Conservation (phyloP, 2,113 vertebrate species). For the Excalfactoria chinensis region DNA sequence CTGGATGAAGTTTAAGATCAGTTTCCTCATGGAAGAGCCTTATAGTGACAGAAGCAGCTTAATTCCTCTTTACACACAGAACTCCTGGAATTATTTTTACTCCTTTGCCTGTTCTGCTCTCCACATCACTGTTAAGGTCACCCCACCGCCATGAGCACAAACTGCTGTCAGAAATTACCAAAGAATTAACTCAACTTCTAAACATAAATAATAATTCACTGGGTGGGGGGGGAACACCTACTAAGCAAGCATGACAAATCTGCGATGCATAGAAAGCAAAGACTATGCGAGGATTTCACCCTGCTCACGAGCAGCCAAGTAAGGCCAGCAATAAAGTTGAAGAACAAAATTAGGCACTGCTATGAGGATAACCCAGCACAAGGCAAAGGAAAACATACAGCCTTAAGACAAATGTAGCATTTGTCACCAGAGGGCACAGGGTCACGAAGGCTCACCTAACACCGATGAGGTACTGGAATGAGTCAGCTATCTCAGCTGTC, state of each 20-base stretch:
- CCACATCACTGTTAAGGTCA: neutral
- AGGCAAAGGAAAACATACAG: slow-evolving; percentile 21
- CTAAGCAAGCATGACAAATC: neutral
- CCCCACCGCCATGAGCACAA: neutral
- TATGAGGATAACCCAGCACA: neutral
- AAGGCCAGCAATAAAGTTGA: neutral
- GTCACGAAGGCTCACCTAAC: slow-evolving; percentile 42
- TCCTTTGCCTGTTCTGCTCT: neutral
- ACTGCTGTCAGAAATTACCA: neutral
- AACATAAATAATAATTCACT: neutral
- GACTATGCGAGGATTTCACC: neutral
- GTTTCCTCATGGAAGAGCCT: neutral
- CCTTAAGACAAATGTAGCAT: neutral
- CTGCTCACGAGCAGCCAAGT: neutral
- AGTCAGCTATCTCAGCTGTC: slow-evolving; percentile 52
- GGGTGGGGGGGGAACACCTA: neutral
- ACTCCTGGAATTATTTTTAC: neutral
- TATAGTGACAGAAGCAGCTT: neutral
- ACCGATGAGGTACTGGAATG: slow-evolving; percentile 9
- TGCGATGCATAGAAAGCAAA: neutral
- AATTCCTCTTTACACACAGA: neutral
- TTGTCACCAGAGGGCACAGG: slow-evolving; percentile 19
- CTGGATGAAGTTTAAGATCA: neutral
- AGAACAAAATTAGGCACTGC: neutral
- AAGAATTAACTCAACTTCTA: neutral